Evolutionary conservation across 2,113 vertebrate species (phyloP), one percentile per base, ranked within the genome.

Genomic region (Callopanchax toddi): DNA sequence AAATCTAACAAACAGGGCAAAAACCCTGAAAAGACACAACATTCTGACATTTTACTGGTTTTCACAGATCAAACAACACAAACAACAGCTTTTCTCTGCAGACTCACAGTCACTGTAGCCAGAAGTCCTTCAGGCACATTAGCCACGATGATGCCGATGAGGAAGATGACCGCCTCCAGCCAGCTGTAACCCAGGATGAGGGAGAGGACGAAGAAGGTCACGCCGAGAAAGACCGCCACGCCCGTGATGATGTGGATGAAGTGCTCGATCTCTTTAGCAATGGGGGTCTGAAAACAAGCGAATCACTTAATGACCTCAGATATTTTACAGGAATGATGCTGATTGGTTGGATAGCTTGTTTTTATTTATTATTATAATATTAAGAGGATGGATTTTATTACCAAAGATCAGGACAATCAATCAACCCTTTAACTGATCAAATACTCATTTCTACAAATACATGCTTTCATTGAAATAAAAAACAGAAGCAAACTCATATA

Each of bases 201-300:
- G 2, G 95, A 94, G 55, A 95, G 93, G 71, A 96, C 25, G 77
- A 96, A 96, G 89, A 95, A 95, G 82, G 84, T 82, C 51, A 96
- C 79, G 0, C 95, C 94, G 42, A 95, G 89, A 78, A 96, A 96
- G 68, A 96, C 95, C 0, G 95, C 95, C 88, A 97, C 95, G 0
- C 95, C 95, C 0, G 95, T 97, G 92, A 97, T 97, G 77, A 96
- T 92, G 50, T 95, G 95, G 86, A 96, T 96, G 89, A 96, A 97
- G 84, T 96, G 95, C 70, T 97, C 95, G 0, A 97, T 97, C 89
- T 97, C 95, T 21, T 93, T 93, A 57, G 95, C 94, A 0, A 97
- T 97, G 70, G 95, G 95, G 0, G 95, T 97, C 91, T 96, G 62
- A 18, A 23, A 44, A 40, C 17, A 1, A 58, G 29, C 4, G 16